Percentiles rank a stretch among this genome's conserved stretches.
phyloP scores from a whole-genome alignment of 2,113 vertebrate species.

The Zingel zingel region DNA sequence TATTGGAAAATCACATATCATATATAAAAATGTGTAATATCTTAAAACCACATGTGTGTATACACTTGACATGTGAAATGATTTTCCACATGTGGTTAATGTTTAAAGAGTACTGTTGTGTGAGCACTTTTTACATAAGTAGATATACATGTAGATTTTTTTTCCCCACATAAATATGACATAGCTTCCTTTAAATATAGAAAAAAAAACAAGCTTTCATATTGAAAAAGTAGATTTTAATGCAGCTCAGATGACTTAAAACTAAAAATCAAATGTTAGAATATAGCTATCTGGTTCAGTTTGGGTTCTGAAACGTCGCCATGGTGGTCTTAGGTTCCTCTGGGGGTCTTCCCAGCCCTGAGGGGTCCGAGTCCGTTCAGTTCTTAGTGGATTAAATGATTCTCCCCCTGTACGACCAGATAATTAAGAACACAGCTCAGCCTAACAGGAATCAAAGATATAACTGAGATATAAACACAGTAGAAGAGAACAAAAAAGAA shows the following conservation, averaged over 20 bases:
- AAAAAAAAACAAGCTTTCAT: not conserved
- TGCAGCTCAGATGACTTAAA: not conserved
- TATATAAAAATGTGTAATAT: not conserved
- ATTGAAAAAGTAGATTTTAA: not conserved
- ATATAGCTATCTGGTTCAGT: conserved; percentile 1
- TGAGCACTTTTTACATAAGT: too few species aligned
- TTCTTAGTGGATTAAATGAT: conserved; percentile 44
- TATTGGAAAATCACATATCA: not conserved
- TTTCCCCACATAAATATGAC: not conserved
- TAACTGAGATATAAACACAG: conserved; percentile 54
- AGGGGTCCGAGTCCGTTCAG: conserved; percentile 9
- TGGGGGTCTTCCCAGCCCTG: conserved; percentile 25
- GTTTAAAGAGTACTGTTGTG: too few species aligned
- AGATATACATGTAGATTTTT: too few species aligned
- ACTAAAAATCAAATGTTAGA: not conserved
- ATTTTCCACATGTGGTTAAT: not conserved
- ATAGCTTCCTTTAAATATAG: not conserved
- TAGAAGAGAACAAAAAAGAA: conserved; percentile 2
- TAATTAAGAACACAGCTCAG: conserved; percentile 61
- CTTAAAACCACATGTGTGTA: not conserved
- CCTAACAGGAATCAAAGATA: conserved; percentile 56
- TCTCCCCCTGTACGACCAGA: conserved; percentile 45
- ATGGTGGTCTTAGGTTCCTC: conserved; percentile 43
- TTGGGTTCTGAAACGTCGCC: conserved; percentile 10
- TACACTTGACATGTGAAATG: not conserved